Percentiles rank a stretch among this genome's conserved stretches.
phyloP scores from a whole-genome alignment of 2,888 invertebrate species.

The Sminthurinus aureus region DNA sequence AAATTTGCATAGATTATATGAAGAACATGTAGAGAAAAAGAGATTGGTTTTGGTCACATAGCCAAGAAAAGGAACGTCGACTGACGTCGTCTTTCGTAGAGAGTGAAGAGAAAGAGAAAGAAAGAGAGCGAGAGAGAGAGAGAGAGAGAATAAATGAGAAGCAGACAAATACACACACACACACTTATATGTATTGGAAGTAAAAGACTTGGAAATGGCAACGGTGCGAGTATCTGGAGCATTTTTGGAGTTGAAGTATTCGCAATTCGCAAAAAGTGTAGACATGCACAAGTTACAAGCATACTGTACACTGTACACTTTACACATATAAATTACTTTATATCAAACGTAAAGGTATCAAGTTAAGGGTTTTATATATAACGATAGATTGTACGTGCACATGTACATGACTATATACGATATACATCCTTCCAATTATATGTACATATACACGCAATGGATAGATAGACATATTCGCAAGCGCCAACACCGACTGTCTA shows the following conservation, averaged over 20 bases:
- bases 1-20: not conserved
- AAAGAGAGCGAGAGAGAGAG: not conserved
- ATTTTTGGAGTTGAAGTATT: not conserved
- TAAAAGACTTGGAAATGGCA: not conserved
- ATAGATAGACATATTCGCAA: not conserved
- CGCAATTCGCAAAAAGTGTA: not conserved
- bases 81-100: not conserved
- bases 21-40: not conserved
- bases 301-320: not conserved
- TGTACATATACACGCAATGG: not conserved
- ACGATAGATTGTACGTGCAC: too few relatives aligned
- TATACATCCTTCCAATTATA: not conserved
- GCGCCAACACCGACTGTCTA: not conserved
- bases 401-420: not conserved
- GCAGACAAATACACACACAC: too few relatives aligned
- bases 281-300: too few relatives aligned
- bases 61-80: not conserved
- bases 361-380: too few relatives aligned
- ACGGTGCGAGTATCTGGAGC: not conserved
- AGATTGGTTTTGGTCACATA: not conserved
- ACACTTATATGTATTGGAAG: too few relatives aligned
- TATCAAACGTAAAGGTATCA: too few relatives aligned
- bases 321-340: too few relatives aligned
- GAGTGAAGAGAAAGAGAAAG: not conserved
- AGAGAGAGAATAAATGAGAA: too few relatives aligned